Evolutionary conservation across 2,797 vertebrate species (phyloP).

Genomic region (Corythornis leucogaster): DNA sequence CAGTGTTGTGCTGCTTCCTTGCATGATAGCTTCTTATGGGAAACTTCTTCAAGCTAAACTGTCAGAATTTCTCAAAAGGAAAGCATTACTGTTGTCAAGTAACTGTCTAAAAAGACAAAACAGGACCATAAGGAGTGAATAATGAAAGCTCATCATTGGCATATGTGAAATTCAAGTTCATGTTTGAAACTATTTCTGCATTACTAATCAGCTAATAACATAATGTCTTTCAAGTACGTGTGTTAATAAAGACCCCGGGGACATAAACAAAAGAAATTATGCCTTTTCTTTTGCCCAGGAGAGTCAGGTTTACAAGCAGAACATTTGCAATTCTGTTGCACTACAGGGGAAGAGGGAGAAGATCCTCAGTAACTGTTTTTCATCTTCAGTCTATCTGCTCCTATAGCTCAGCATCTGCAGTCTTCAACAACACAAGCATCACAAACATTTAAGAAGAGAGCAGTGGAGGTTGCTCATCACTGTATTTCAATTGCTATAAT

Average conservation of each 20-base stretch:
- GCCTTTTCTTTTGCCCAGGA: constrained; percentile 26
- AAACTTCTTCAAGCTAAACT: constrained; percentile 37
- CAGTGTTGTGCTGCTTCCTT: background rate
- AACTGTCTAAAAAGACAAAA: constrained; percentile 43
- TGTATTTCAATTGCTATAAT: background rate
- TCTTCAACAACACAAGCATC: background rate
- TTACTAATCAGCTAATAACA: constrained; percentile 62
- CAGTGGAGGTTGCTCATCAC: background rate
- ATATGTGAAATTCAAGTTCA: constrained; percentile 45
- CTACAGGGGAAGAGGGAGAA: background rate
- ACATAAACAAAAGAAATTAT: constrained; percentile 56
- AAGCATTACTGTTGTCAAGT: constrained; percentile 21
- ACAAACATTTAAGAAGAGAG: background rate
- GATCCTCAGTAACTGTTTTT: background rate
- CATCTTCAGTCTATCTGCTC: background rate
- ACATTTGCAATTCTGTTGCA: background rate
- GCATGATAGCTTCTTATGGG: background rate
- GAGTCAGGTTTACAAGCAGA: constrained; percentile 6
- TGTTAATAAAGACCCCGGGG: constrained; percentile 58
- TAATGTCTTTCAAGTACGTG: constrained; percentile 24
- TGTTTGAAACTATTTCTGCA: constrained; percentile 48
- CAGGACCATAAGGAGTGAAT: constrained; percentile 53
- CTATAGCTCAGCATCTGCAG: background rate
- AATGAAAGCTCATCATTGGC: constrained; percentile 17
- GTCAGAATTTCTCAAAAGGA: constrained; percentile 52